Evolutionary conservation across 2,888 invertebrate genomes (phyloP).

Genomic region (Gastracanthus pulcherrimus): DNA sequence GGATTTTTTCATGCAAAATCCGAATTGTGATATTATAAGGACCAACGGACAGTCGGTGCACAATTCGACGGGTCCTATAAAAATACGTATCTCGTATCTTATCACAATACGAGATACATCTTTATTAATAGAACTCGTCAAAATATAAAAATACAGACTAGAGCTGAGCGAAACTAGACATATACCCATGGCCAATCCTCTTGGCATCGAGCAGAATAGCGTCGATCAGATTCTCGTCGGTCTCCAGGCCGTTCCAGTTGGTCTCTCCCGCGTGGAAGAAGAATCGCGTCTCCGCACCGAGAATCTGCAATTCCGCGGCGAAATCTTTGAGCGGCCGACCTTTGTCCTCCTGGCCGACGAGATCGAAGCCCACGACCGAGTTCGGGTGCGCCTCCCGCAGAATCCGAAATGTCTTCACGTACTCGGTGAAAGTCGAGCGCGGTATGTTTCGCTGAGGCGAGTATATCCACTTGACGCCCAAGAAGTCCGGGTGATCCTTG

Average conservation of each 20-base stretch:
- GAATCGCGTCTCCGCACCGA: slow-evolving; percentile 79
- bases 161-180: background rate
- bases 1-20: too few relatives aligned
- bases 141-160: too few relatives aligned
- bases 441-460: slow-evolving; percentile 81
- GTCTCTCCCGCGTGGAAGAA: slow-evolving; percentile 93
- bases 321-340: slow-evolving; percentile 83
- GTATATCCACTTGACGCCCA: slow-evolving; percentile 85
- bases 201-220: slow-evolving; percentile 87
- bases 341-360: slow-evolving; percentile 89
- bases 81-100: too few relatives aligned
- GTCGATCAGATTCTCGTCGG: slow-evolving; percentile 88
- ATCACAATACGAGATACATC: too few relatives aligned
- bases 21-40: too few relatives aligned
- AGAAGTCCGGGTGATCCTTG: slow-evolving; percentile 81
- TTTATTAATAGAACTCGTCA: too few relatives aligned
- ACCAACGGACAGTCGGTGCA: too few relatives aligned
- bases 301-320: slow-evolving; percentile 79
- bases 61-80: too few relatives aligned
- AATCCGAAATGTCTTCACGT: slow-evolving; percentile 63
- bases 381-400: slow-evolving; percentile 81
- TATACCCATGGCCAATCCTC: slow-evolving; percentile 87
- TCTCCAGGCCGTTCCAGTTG: slow-evolving; percentile 83
- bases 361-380: slow-evolving; percentile 87
- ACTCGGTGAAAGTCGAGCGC: slow-evolving; percentile 72